Percentiles rank a stretch among this genome's conserved stretches.
These are phyloP conservation scores for Schizotus pectinicornis DNA, from an alignment of 2,888 invertebrate genomes.

Conservation along the genomic window DNA sequence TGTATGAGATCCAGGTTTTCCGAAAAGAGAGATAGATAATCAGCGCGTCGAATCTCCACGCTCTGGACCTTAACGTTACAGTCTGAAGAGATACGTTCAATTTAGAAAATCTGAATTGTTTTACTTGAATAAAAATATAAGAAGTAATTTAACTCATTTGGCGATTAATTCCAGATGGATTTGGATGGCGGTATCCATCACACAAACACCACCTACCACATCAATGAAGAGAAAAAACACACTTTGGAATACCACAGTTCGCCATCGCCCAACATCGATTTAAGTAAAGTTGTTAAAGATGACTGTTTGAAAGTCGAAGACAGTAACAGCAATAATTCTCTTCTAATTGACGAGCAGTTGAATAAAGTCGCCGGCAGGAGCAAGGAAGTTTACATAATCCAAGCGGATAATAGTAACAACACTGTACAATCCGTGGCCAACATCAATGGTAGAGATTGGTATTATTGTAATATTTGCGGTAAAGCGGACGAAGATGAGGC, in stretches of 20 bases:
- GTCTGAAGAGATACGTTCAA: too few relatives aligned
- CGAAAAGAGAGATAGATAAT: too few relatives aligned
- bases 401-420: constrained; percentile 1
- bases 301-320: constrained; percentile 31
- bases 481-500: constrained; percentile 52
- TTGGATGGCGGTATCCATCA: neutral
- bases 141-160: too few relatives aligned
- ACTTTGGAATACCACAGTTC: constrained; percentile 5
- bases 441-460: constrained; percentile 30
- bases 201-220: constrained; percentile 5
- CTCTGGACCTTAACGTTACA: too few relatives aligned
- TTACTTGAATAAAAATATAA: too few relatives aligned
- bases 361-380: constrained; percentile 5
- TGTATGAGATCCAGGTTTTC: too few relatives aligned
- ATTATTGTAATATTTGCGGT: constrained; percentile 57
- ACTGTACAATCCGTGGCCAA: neutral
- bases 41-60: too few relatives aligned
- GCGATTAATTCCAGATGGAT: neutral
- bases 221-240: constrained; percentile 15
- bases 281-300: constrained; percentile 1
- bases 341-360: constrained; percentile 38
- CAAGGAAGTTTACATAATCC: constrained; percentile 3
- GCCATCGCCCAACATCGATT: neutral
- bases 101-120: too few relatives aligned
- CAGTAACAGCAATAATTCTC: constrained; percentile 35